Evolutionary conservation across 2,113 vertebrate species (phyloP).

Genomic region (Numenius arquata): DNA sequence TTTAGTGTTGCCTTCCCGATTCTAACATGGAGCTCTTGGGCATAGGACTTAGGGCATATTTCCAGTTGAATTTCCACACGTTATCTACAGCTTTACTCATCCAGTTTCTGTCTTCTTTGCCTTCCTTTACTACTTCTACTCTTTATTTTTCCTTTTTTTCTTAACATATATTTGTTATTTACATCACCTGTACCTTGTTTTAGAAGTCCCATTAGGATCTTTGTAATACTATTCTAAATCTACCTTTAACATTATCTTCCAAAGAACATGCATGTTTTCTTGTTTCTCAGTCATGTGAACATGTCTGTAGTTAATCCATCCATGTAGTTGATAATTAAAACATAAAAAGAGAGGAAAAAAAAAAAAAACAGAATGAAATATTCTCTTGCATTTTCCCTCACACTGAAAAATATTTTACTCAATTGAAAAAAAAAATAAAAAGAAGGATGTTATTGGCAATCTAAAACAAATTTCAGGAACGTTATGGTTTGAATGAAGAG

Average conservation of each 20-base stretch:
- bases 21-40: background rate
- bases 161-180: background rate
- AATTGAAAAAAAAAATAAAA: background rate
- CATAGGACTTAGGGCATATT: background rate
- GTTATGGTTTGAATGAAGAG: background rate
- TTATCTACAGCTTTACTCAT: background rate
- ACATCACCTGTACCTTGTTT: background rate
- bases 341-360: background rate
- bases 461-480: background rate
- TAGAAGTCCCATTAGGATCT: background rate
- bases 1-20: background rate
- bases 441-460: background rate
- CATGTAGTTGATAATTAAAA: background rate
- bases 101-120: background rate
- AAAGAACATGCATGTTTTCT: background rate
- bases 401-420: background rate
- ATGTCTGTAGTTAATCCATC: background rate
- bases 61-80: background rate
- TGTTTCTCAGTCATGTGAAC: background rate
- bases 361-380: accelerated
- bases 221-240: background rate
- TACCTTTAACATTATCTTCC: background rate
- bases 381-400: background rate
- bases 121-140: background rate
- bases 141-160: background rate